phyloP scores from a whole-genome alignment of 2,113 vertebrate species.

The Syngnathoides biaculeatus region DNA sequence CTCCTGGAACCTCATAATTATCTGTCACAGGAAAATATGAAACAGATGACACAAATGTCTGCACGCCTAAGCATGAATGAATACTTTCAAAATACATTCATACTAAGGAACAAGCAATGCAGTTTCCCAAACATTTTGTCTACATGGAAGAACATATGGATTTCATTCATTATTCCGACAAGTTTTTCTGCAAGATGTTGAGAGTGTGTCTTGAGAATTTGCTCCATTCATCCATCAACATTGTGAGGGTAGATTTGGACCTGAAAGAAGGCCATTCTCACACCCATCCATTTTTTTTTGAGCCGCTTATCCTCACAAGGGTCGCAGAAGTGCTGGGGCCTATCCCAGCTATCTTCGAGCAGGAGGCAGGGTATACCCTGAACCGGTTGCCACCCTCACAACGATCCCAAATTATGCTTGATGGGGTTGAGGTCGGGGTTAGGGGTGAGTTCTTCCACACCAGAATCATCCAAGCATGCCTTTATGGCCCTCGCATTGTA shows the following conservation, averaged over 20 bases:
- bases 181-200: neutral
- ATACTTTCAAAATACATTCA: constrained; percentile 12
- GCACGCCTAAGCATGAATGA: neutral
- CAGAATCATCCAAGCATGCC: too few species aligned
- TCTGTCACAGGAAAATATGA: constrained; percentile 20
- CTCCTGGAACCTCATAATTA: constrained; percentile 15
- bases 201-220: neutral
- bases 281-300: too few species aligned
- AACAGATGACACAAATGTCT: constrained; percentile 4
- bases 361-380: too few species aligned
- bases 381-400: too few species aligned
- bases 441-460: too few species aligned
- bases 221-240: neutral
- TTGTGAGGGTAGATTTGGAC: neutral
- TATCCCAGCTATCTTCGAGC: too few species aligned
- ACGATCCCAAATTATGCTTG: too few species aligned
- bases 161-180: neutral
- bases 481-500: too few species aligned
- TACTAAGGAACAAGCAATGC: neutral
- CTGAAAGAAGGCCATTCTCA: neutral
- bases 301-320: too few species aligned
- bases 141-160: neutral
- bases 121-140: neutral
- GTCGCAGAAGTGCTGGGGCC: too few species aligned
- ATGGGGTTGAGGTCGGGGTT: too few species aligned